Evolutionary conservation across 2,113 vertebrate genomes (phyloP), one percentile per base, ranked within the genome.

Genomic region (Melospiza georgiana): DNA sequence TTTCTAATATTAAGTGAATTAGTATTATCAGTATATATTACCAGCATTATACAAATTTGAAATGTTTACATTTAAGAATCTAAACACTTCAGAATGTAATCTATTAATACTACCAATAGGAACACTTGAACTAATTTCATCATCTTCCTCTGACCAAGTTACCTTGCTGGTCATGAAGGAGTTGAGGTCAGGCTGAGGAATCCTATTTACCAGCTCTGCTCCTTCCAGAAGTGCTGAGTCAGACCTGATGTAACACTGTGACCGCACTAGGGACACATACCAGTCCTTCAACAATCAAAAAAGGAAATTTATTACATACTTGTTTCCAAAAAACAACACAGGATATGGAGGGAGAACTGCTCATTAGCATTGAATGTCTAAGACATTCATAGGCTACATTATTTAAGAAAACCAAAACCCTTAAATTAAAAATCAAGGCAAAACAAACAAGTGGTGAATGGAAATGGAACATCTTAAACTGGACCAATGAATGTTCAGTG

Each of bases 261-360:
- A 99, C 91, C 96, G 98, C 87, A 99, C 99, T 18, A 99, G 98
- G 30, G 98, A 98, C 51, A 99, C 95, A 33, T 99, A 99, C 99
- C 99, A 99, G 74, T 99, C 99, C 99, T 99, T 94, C 20, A 88
- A 79, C 27, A 63, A 74, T 63, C 52, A 63, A 52, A 74, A n/a
- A 35, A 37, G 23, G 4, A 41, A 51, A 84, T 61, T 5, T 44
- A 63, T 66, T 87, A 95, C 19, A 24, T 5, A 55, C 21, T 46
- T 62, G 5, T 66, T 85, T 80, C 37, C 59, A 90, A 43, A 71
- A 80, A 78, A 76, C 4, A 78, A 12, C 18, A 54, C 6, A 57
- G 7, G 54, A 54, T 25, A 37, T 24, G 12, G 11, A 7, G 37
- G 6, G 7, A 88, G 15, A 90, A 78, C 6, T 66, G n/a, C 31